Evolutionary conservation across 2,797 vertebrate genomes (phyloP).

Genomic region (Podarcis siculus): DNA sequence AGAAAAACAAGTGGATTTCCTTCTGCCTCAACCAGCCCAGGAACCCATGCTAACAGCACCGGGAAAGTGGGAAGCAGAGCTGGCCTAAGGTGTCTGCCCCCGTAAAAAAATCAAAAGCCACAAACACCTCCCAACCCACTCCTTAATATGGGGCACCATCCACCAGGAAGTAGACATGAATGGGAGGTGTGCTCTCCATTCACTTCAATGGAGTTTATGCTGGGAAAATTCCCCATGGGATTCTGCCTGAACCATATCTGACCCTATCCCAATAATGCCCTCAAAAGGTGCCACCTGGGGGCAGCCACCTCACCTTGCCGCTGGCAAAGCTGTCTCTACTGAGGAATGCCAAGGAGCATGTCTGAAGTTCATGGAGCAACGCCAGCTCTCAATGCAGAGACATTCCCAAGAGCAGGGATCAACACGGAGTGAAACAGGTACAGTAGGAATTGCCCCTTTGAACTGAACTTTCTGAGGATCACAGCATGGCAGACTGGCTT

Average conservation of each 20-base stretch:
- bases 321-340: neutral
- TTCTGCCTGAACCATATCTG: too few relatives aligned
- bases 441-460: neutral
- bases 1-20: conserved; percentile 14
- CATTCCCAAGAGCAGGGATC: neutral
- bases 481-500: neutral
- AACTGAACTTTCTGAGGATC: neutral
- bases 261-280: too few relatives aligned
- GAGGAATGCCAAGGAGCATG: neutral
- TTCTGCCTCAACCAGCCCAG: too few relatives aligned
- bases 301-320: too few relatives aligned
- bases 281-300: neutral
- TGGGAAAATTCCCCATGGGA: neutral
- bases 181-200: neutral
- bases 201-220: neutral
- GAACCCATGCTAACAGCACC: neutral
- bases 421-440: neutral
- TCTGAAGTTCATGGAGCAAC: neutral
- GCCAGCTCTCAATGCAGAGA: neutral
- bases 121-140: neutral
- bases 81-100: neutral
- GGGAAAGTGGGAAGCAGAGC: neutral
- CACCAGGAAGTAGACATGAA: neutral
- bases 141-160: neutral
- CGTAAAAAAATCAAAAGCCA: neutral